Percentiles rank a stretch among this genome's conserved stretches.
Conservation (phyloP, 1,140 invertebrate species). For the Zeugodacus cucurbitae region DNA sequence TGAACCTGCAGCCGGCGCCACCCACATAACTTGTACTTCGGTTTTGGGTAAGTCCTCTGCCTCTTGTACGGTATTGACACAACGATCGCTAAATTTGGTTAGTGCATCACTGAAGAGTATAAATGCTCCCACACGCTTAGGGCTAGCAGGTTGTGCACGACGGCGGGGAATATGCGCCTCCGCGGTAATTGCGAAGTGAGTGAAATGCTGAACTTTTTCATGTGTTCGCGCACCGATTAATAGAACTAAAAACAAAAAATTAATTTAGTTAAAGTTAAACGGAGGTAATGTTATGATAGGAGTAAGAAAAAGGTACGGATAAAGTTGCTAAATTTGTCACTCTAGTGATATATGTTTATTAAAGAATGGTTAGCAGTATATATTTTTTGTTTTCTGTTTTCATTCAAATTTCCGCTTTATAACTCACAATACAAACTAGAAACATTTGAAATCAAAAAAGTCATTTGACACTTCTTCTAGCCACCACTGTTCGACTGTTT, state of each 20-base stretch:
- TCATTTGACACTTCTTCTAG: no score
- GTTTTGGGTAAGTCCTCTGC: slow-evolving; percentile 82
- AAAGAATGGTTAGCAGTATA: no score
- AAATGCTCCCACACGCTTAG: slow-evolving; percentile 76
- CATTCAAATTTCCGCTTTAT: no score
- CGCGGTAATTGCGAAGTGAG: slow-evolving; percentile 83
- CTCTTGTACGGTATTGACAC: slow-evolving; percentile 87
- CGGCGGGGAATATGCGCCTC: slow-evolving; percentile 72
- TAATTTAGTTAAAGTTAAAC: no score
- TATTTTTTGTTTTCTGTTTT: no score
- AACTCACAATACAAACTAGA: no score
- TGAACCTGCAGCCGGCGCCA: slow-evolving; percentile 82
- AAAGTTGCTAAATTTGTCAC: no score
- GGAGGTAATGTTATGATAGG: no score
- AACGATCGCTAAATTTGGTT: slow-evolving; percentile 85
- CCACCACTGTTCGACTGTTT: no score
- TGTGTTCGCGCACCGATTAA: slow-evolving; percentile 79
- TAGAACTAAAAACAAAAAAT: slow-evolving; percentile 71
- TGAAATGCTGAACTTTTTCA: slow-evolving; percentile 82
- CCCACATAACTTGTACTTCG: slow-evolving; percentile 92
- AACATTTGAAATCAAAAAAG: no score
- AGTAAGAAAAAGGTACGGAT: no score
- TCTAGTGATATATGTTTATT: no score
- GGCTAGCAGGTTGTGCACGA: slow-evolving; percentile 65
- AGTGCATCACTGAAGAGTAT: slow-evolving; percentile 84